A percentile compares a stretch with the other conserved stretches of the same genome.
Conservation (phyloP, 2,888 invertebrate species). For the Linyphia triangularis region DNA sequence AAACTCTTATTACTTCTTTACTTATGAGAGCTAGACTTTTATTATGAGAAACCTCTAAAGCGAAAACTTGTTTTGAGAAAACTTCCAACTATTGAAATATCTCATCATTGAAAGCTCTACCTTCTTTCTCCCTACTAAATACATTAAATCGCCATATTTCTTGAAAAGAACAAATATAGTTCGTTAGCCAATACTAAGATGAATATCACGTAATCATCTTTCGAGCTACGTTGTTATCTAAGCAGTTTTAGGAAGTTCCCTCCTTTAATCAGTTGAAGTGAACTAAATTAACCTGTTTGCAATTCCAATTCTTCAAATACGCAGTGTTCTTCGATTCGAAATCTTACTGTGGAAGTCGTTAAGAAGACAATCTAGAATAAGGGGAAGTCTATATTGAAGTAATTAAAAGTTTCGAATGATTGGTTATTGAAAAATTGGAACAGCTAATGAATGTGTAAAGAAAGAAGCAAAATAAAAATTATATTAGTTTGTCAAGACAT, state of each 20-base stretch:
- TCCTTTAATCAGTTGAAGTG: neutral
- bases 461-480: neutral
- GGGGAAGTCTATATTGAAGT: neutral
- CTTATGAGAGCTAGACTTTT: too few species aligned
- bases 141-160: neutral
- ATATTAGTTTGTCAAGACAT: too few species aligned
- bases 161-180: neutral
- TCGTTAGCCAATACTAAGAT: neutral
- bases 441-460: neutral
- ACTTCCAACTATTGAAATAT: neutral
- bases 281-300: neutral
- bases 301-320: neutral
- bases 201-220: neutral
- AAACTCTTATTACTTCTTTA: too few species aligned
- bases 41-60: too few species aligned
- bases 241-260: neutral
- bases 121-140: neutral
- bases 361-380: neutral
- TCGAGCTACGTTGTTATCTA: neutral
- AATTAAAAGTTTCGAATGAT: slow-evolving; percentile 1
- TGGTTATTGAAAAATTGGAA: neutral
- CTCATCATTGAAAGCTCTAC: neutral
- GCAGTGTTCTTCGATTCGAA: neutral
- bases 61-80: too few species aligned
- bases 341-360: neutral